These are phyloP conservation scores for Hemiprocne comata DNA, from an alignment of 2,113 vertebrate species.

Conservation along the genomic window DNA sequence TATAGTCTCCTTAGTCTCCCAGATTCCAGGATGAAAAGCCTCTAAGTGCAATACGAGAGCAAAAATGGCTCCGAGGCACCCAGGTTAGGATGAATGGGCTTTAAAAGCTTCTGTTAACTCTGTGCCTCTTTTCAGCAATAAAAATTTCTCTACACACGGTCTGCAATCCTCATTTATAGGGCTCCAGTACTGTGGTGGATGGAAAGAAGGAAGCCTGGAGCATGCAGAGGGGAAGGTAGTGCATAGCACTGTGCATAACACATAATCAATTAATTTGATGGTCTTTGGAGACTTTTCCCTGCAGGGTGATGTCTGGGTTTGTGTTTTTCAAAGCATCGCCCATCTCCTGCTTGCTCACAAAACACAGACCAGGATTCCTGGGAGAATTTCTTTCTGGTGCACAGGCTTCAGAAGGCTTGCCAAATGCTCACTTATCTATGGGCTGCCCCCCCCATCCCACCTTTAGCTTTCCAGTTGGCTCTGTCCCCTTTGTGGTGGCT, in stretches of 20 bases:
- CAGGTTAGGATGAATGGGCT: conserved; percentile 15
- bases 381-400: background rate
- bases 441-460: background rate
- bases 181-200: background rate
- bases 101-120: conserved; percentile 58
- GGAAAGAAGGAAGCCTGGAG: conserved; percentile 3
- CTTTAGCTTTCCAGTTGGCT: background rate
- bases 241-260: background rate
- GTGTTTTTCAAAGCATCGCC: background rate
- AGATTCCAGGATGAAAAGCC: background rate
- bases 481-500: background rate
- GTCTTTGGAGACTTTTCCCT: background rate
- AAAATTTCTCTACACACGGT: conserved; percentile 1
- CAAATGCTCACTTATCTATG: background rate
- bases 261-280: background rate
- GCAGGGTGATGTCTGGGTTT: background rate
- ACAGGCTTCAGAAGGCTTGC: background rate
- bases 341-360: background rate
- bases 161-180: conserved; percentile 7
- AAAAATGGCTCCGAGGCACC: conserved; percentile 39
- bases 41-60: conserved; percentile 15
- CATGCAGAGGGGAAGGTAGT: background rate
- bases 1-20: background rate
- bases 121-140: background rate
- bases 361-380: background rate